Evolutionary conservation across 2,797 vertebrate genomes (phyloP), one percentile per base, ranked within the genome.

Genomic region (Chaenodraco wilsoni): DNA sequence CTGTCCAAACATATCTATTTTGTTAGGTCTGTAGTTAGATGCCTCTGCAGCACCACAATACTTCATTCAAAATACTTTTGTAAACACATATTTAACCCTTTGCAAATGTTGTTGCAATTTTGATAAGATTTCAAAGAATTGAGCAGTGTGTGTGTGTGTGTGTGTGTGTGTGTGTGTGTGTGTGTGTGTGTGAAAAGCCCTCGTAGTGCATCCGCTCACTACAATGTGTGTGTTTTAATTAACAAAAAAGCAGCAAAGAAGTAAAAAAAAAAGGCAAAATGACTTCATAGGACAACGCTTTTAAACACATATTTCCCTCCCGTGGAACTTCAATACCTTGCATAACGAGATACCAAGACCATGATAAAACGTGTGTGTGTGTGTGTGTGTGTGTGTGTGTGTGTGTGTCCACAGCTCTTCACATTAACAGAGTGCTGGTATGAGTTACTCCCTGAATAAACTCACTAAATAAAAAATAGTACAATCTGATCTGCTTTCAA

Each of bases 391-490:
- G n/a, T 55, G 4, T 37, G 33, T 37, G 14, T 55, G 21, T 60
- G 44, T 51, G n/a, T 72, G 23, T 51, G 43, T 44, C 58, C 19
- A 60, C 52, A 33, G 12, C 0, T 78, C 84, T 87, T 69, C 52
- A 3, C 74, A 90, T 31, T 41, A 82, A 31, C 82, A 84, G 74
- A 86, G 83, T 31, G 65, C 63, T 72, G 78, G 90, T 72, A 14
- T 89, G 91, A 87, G 86, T 93, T 90, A 90, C 89, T 72, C 59
- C 74, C 21, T 64, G 73, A 94, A 92, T 91, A 93, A 91, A 86
- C 86, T 85, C 79, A 69, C 33, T 92, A 89, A 86, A 94, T 93
- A 90, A 95, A 92, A 88, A 88, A 94, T 88, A 72, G 90, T 77
- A 84, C 72, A 68, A 84, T 72, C 65, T 63, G 68, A 90, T 91